Conservation (phyloP, 2,888 invertebrate genomes). For the Napeogenes inachia region DNA sequence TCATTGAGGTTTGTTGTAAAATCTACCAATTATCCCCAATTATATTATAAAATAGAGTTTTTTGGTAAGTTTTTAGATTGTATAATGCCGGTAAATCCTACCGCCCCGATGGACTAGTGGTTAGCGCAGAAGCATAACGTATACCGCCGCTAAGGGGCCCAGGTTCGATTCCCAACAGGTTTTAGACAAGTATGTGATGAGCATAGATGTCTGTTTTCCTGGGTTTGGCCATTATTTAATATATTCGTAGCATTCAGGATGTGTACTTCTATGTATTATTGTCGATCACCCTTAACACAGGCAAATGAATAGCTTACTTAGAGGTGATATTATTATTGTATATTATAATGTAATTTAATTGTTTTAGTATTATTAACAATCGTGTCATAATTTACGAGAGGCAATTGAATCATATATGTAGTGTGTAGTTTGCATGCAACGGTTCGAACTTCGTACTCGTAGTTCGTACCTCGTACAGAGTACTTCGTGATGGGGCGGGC, state of each 20-base stretch:
- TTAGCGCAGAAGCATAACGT: too few species aligned
- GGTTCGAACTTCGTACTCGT: conserved; percentile 14
- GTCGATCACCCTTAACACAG: too few species aligned
- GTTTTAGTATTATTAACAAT: conserved; percentile 12
- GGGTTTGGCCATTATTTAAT: too few species aligned
- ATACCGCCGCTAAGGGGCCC: too few species aligned
- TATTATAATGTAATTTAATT: not conserved
- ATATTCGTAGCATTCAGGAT: too few species aligned
- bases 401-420: conserved; percentile 44
- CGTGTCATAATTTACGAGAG: conserved; percentile 4
- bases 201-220: too few species aligned
- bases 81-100: too few species aligned
- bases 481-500: conserved; percentile 71
- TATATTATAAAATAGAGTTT: conserved; percentile 56
- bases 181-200: too few species aligned
- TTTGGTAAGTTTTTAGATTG: not conserved
- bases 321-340: not conserved
- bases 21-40: conserved; percentile 60
- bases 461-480: conserved; percentile 41
- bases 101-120: too few species aligned
- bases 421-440: conserved; percentile 53
- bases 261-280: too few species aligned
- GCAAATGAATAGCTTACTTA: too few species aligned
- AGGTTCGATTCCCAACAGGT: too few species aligned
- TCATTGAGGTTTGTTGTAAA: conserved; percentile 59